Base-by-base conservation (phyloP, 2,888 invertebrate species). In the Erebia aethiops region DNA sequence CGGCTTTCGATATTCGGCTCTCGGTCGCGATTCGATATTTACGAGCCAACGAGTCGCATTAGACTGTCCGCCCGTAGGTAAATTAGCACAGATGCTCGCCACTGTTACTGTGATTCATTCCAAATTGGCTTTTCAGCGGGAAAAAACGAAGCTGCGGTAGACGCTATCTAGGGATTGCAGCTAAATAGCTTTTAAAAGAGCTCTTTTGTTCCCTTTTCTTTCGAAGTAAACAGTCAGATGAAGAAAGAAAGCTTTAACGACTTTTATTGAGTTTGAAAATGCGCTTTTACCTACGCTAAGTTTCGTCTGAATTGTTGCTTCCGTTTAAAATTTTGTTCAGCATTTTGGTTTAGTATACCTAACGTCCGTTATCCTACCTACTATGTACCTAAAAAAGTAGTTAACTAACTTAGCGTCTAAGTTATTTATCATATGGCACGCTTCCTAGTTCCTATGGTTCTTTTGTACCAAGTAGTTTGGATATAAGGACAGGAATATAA, bases 51-150 rank as follows among this genome's bases (percentile, higher is more conserved):
- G 85, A 88, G 86, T 86, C 88, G 91, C 93, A 93, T 93, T 93
- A 93, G 92, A 91, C 91, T 93, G 93, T 92, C 92, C 90, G 84
- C 88, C 87, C 90, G 91, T 92, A 92, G 93, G 93, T 93, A 93
- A 93, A 93, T 93, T 93, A 93, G 93, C 93, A 90, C 93, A 93
- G 92, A 93, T 93, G 93, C 89, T 92, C 85, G 88, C 90, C 87
- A 87, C 90, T 88, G 91, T 91, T 90, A 88, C 92, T 86, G 90
- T 93, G 93, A 93, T 93, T 93, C 92, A 93, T 93, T 93, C 87
- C 89, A 92, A 93, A 93, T 93, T 93, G 92, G 92, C 91, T 92
- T 91, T 92, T 90, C 91, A 91, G 88, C 87, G 87, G 82, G 84
- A 88, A 91, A 92, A 92, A 90, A 87, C 83, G 74, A 77, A 83